Conservation (phyloP, 2,113 vertebrate genomes). For the Oncorhynchus gorbuscha region DNA sequence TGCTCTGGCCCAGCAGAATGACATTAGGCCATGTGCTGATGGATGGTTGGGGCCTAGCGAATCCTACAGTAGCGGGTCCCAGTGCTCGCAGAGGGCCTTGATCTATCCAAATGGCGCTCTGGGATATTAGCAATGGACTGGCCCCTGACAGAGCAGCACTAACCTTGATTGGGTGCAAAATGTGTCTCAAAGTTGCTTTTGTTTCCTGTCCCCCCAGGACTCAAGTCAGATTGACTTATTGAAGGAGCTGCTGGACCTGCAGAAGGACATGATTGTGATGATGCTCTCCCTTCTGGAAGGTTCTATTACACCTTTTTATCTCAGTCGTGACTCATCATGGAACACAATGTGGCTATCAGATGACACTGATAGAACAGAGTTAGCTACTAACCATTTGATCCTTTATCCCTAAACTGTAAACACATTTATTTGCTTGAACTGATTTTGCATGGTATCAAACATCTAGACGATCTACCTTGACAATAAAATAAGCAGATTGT, state of each 20-base stretch:
- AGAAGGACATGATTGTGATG: slow-evolving; percentile 99
- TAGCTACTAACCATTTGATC: background rate
- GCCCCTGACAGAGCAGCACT: slow-evolving; percentile 8
- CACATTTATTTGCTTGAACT: background rate
- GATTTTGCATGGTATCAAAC: background rate
- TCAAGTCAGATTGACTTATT: slow-evolving; percentile 96
- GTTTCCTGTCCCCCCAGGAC: slow-evolving; percentile 75
- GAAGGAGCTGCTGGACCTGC: slow-evolving; percentile 95
- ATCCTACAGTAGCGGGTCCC: slow-evolving; percentile 35
- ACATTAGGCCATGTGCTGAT: slow-evolving; percentile 66
- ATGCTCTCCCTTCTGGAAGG: slow-evolving; percentile 97
- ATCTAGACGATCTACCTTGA: background rate
- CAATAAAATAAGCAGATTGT: background rate
- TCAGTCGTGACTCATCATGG: background rate
- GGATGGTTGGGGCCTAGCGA: slow-evolving; percentile 55
- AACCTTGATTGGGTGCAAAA: slow-evolving; percentile 19
- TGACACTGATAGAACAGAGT: background rate
- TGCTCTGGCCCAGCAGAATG: slow-evolving; percentile 59
- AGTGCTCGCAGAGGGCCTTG: slow-evolving; percentile 40
- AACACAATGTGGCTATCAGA: background rate
- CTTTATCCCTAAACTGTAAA: background rate
- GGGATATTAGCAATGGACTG: slow-evolving; percentile 28
- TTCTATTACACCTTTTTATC: slow-evolving; percentile 48
- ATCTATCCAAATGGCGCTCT: slow-evolving; percentile 42
- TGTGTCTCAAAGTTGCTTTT: slow-evolving; percentile 32